Evolutionary conservation across 2,113 vertebrate genomes (phyloP).

Genomic region (Ailurus styani): DNA sequence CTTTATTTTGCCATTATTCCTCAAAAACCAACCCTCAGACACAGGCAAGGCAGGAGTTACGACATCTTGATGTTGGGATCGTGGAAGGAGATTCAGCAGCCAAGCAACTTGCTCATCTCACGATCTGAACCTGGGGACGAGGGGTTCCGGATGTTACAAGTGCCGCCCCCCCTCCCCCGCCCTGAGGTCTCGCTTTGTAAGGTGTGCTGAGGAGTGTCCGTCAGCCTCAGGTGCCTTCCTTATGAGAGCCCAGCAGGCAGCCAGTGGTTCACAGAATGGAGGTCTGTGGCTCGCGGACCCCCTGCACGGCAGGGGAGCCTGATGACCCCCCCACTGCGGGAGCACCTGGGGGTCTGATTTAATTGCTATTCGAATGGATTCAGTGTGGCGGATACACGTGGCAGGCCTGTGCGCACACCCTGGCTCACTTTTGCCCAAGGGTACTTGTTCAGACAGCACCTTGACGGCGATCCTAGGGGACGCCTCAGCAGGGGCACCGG

Average conservation of each 20-base stretch:
- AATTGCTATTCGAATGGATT: fast-evolving
- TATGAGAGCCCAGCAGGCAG: no score
- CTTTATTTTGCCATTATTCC: neutral
- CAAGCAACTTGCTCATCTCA: fast-evolving
- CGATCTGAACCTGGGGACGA: fast-evolving
- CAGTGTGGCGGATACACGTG: fast-evolving
- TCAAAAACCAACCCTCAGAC: neutral
- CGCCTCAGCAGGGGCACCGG: no score
- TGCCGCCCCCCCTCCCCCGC: neutral
- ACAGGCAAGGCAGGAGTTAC: fast-evolving
- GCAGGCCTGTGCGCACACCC: fast-evolving
- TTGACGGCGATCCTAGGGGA: neutral
- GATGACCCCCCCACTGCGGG: neutral
- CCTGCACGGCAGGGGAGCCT: fast-evolving
- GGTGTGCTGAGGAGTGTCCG: neutral
- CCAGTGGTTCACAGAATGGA: no score
- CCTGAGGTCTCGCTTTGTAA: neutral
- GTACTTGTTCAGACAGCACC: fast-evolving
- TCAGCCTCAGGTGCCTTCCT: neutral
- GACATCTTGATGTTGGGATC: fast-evolving
- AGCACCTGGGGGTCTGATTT: fast-evolving
- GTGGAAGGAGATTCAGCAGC: neutral
- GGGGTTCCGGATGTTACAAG: neutral
- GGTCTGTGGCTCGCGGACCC: no score
- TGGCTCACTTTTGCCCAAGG: neutral